A percentile compares a stretch with the other conserved stretches of the same genome.
Evolutionary conservation across 2,113 vertebrate genomes (phyloP).

Genomic region (Peromyscus polionotus): DNA sequence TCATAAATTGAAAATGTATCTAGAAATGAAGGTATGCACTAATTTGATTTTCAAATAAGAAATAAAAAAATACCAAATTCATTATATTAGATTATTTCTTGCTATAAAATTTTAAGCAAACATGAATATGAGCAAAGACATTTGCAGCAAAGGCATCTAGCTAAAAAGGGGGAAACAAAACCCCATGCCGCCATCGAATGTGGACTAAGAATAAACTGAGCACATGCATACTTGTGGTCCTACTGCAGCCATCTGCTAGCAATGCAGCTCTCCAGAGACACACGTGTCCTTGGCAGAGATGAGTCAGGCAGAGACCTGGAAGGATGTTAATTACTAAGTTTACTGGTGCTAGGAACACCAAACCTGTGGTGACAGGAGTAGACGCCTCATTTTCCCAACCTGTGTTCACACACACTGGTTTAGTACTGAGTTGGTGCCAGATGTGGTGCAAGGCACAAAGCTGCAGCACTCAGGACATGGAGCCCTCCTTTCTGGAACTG

Average conservation of each 20-base stretch:
- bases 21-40: conserved; percentile 7
- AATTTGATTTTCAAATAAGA: conserved; percentile 24
- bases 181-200: accelerated
- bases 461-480: accelerated
- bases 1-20: background rate
- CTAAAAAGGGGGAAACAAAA: background rate
- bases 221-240: background rate
- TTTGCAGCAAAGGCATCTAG: background rate
- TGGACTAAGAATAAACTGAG: background rate
- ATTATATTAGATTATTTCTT: conserved; percentile 25
- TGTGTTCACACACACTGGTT: background rate
- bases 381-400: background rate
- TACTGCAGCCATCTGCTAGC: background rate
- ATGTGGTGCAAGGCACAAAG: background rate
- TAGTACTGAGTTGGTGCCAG: accelerated
- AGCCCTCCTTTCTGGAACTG: background rate
- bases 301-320: background rate
- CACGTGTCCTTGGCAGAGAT: background rate
- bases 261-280: background rate
- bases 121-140: background rate
- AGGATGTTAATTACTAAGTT: background rate
- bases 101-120: background rate
- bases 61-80: background rate
- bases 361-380: background rate
- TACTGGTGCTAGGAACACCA: background rate